Percentiles rank a stretch among this genome's conserved stretches.
These are phyloP conservation scores for Diarsia dahlii DNA, from an alignment of 2,888 invertebrate genomes.

Conservation along the genomic window DNA sequence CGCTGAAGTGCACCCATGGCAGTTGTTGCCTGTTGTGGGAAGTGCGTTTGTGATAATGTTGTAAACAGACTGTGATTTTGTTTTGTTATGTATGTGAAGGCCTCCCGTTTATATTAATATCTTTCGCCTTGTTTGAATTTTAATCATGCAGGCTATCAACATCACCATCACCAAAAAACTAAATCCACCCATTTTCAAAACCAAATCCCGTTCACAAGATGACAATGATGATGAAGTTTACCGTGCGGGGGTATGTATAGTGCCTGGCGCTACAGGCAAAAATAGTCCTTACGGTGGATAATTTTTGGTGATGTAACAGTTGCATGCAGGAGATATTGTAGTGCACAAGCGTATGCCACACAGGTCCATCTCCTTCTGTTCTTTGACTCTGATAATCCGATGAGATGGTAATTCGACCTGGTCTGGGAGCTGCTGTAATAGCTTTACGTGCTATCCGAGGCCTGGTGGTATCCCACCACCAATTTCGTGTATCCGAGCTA, in stretches of 20 bases:
- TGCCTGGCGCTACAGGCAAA: no score
- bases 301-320: no score
- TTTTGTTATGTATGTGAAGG: background rate
- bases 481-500: background rate
- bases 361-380: background rate
- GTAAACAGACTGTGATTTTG: background rate
- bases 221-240: no score
- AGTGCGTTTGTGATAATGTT: conserved; percentile 25
- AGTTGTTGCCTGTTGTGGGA: conserved; percentile 15
- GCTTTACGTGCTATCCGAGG: background rate
- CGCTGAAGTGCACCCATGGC: conserved; percentile 50
- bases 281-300: no score
- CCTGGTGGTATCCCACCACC: background rate
- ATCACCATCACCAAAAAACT: no score
- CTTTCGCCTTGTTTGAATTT: no score
- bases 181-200: no score
- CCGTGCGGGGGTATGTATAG: no score
- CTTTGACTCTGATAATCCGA: background rate
- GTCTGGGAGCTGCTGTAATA: no score
- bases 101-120: background rate
- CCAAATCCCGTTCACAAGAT: no score
- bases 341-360: background rate
- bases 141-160: no score
- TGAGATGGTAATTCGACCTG: background rate
- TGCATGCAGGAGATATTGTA: background rate